phyloP scores from a whole-genome alignment of 2,888 invertebrate species.

The Craniophora ligustri region DNA sequence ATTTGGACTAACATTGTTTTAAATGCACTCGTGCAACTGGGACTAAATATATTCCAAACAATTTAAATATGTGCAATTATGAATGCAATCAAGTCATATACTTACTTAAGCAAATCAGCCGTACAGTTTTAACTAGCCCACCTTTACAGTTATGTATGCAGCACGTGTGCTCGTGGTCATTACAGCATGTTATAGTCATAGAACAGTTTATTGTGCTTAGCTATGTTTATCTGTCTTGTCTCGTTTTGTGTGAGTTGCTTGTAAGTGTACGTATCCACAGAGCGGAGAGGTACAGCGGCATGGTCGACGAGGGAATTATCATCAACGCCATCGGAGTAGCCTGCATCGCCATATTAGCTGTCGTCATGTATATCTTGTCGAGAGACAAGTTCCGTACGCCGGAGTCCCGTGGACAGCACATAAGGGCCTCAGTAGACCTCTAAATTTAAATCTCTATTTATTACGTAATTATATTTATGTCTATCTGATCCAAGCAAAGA shows the following conservation, averaged over 20 bases:
- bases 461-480: conserved; percentile 22
- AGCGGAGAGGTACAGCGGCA: conserved; percentile 86
- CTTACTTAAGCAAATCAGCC: neutral
- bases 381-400: conserved; percentile 87
- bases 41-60: too few species aligned
- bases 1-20: too few species aligned
- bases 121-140: neutral
- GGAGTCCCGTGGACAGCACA: conserved; percentile 80
- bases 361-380: conserved; percentile 90
- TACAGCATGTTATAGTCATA: conserved; percentile 43
- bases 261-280: conserved; percentile 81
- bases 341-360: conserved; percentile 90
- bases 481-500: conserved; percentile 42
- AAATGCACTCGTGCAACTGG: too few species aligned
- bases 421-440: conserved; percentile 89
- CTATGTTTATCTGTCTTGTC: conserved; percentile 34
- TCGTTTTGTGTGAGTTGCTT: conserved; percentile 58
- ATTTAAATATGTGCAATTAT: too few species aligned
- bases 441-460: conserved; percentile 65
- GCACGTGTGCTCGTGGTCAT: conserved; percentile 32
- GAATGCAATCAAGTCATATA: neutral
- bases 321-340: conserved; percentile 91
- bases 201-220: conserved; percentile 16
- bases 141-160: conserved; percentile 17
- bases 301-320: conserved; percentile 91